Base-by-base conservation (phyloP, 1,140 invertebrate species). In the Branchinecta lindahli region DNA sequence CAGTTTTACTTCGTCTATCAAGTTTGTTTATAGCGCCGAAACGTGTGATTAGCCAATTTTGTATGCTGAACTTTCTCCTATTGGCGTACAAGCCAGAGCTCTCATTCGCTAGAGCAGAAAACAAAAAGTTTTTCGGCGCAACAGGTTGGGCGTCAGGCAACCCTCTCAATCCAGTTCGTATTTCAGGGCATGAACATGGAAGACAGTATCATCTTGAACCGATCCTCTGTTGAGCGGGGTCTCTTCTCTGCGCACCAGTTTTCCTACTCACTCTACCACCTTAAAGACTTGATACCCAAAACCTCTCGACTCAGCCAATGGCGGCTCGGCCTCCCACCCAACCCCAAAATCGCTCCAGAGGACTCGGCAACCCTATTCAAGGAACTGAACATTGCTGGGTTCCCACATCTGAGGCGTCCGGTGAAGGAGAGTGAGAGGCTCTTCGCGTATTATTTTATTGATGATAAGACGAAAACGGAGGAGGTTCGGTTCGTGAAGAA, bases 121-220 rank as follows among this genome's bases (percentile, higher is more conserved):
- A 33, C 33, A 5, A 3, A 33, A 33, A 33, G 33, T 33, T 1
- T 33, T 3, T 33, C 1, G 33, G 33, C 2, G 33, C 33, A 33
- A 33, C 33, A 33, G 33, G 33, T 5, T 33, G 1, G 33, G 5
- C 33, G 33, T 33, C 33, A 33, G 5, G 33, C 5, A 33, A 33
- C 33, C 33, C 33, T 33, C 6, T 15, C 52, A 61, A 61, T 6
- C 18, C 52, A 20, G 4, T 61, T 61, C 18, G 12, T 61, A 15
- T 61, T 61, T 12, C 18, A 61, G 52, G 52, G 52, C 18, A 61
- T 61, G 52, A 61, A 61, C 52, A 61, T 61, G 52, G 52, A 61
- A 61, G 52, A 61, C 6, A 61, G 52, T 61, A 61, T 61, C 12
- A 61, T 61, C 18, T 6, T 61, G 12, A 61, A 61, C 18, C 12